phyloP scores from a whole-genome alignment of 2,797 vertebrate species.

The Orientallactaga sibirica region DNA sequence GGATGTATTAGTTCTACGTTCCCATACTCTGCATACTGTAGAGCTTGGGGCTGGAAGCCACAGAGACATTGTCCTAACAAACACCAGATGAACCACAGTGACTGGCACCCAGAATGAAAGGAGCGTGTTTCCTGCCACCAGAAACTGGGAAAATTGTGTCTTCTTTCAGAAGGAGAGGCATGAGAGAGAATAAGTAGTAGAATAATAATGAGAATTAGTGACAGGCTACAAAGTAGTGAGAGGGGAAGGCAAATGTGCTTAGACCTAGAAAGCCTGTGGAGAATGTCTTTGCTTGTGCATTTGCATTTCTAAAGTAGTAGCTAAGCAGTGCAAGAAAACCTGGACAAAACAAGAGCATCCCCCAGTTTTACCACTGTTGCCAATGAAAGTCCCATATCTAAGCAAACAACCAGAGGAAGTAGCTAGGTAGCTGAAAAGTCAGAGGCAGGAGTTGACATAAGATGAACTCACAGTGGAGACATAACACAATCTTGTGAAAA shows the following conservation, averaged over 20 bases:
- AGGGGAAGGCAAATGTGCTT: neutral
- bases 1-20: neutral
- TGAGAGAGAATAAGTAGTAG: neutral
- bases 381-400: neutral
- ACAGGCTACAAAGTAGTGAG: neutral
- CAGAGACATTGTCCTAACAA: neutral
- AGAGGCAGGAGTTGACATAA: neutral
- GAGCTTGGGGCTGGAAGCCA: neutral
- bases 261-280: neutral
- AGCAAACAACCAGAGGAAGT: neutral
- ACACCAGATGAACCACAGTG: neutral
- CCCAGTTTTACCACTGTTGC: neutral
- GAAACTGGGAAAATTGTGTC: neutral
- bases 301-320: slow-evolving; percentile 10
- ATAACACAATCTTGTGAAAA: neutral
- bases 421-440: neutral
- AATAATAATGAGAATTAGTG: neutral
- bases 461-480: neutral
- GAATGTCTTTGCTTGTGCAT: neutral
- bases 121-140: neutral
- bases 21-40: neutral
- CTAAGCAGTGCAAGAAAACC: neutral
- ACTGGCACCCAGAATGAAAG: neutral
- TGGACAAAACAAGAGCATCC: neutral
- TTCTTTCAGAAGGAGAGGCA: neutral